Conservation (phyloP, 2,113 vertebrate genomes). For the Coptodon bakossiorum region DNA sequence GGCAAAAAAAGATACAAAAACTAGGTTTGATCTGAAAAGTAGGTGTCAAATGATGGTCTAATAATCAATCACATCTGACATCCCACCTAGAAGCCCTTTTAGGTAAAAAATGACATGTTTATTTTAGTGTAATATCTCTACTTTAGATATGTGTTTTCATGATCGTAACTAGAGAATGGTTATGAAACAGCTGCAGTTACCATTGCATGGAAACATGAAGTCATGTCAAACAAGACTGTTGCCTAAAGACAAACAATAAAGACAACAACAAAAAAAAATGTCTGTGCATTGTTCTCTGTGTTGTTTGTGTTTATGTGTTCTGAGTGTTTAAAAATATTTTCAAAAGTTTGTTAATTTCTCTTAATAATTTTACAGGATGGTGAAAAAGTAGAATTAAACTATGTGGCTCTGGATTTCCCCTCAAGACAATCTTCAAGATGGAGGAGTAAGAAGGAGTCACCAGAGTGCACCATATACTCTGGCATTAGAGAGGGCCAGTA, state of each 20-base stretch:
- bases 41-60: not conserved
- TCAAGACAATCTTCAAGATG: not conserved
- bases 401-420: conserved; percentile 18
- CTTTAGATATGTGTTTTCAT: not conserved
- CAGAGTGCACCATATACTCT: not conserved
- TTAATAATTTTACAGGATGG: not conserved
- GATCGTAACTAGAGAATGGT: not conserved
- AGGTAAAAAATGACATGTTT: not conserved
- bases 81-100: not conserved
- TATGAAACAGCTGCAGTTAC: not conserved
- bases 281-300: not conserved
- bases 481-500: not conserved
- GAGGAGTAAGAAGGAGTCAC: not conserved
- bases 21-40: fast-evolving
- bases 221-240: not conserved
- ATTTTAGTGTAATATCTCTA: not conserved
- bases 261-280: fast-evolving
- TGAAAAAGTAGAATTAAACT: not conserved
- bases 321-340: not conserved
- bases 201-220: not conserved
- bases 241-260: not conserved
- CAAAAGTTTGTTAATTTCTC: fast-evolving
- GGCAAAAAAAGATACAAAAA: not conserved
- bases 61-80: not conserved
- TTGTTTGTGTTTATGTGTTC: not conserved